phyloP scores from a whole-genome alignment of 2,797 vertebrate species.

The Margarornis squamiger region DNA sequence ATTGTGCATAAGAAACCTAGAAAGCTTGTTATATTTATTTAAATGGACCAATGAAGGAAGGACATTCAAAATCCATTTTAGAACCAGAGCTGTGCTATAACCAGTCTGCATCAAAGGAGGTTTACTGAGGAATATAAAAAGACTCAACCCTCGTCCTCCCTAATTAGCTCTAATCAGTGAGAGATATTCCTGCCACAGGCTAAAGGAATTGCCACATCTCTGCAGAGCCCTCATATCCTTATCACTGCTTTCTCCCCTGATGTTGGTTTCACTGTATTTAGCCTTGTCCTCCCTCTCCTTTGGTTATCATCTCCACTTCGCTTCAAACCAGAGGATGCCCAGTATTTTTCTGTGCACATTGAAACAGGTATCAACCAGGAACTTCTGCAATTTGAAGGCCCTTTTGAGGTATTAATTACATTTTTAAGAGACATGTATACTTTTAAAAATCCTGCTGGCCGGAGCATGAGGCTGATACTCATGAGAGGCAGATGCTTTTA shows the following conservation, averaged over 20 bases:
- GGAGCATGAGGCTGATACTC: not conserved
- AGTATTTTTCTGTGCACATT: not conserved
- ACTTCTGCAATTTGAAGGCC: not conserved
- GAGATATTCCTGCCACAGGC: conserved; percentile 23
- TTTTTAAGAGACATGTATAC: not conserved
- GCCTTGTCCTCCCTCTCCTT: not conserved
- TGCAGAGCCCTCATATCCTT: not conserved
- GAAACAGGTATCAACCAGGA: not conserved
- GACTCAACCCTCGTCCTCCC: not conserved
- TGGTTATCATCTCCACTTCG: not conserved
- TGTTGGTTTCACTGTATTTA: not conserved
- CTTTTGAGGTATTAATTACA: not conserved
- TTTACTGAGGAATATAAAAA: conserved; percentile 29
- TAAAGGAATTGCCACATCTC: conserved; percentile 18
- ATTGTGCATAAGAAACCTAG: conserved; percentile 5
- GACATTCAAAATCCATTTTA: not conserved
- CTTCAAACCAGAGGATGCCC: not conserved
- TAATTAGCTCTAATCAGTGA: conserved; percentile 38
- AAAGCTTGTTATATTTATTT: conserved; percentile 24
- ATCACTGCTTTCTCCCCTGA: not conserved
- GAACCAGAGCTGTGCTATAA: not conserved
- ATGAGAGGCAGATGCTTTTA: not conserved
- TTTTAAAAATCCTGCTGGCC: not conserved
- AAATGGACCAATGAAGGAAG: not conserved
- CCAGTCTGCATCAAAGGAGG: not conserved